Evolutionary conservation across 1,140 invertebrate species (phyloP).

Genomic region (Berghia stephanieae): DNA sequence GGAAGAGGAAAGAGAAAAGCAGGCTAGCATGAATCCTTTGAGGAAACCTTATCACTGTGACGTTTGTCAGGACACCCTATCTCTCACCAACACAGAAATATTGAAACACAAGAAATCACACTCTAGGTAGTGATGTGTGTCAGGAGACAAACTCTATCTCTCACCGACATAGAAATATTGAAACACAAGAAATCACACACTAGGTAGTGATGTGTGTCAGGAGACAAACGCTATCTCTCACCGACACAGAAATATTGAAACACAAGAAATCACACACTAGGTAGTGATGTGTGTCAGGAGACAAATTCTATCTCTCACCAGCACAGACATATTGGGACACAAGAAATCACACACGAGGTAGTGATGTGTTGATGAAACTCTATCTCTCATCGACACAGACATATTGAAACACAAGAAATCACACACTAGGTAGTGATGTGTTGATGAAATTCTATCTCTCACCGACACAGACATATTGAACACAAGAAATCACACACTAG

Average conservation of each 20-base stretch:
- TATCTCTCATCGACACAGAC: too few relatives aligned
- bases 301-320: constrained; percentile 78
- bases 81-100: constrained; percentile 73
- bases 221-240: constrained; percentile 76
- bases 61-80: constrained; percentile 75
- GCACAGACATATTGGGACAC: constrained; percentile 68
- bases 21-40: constrained; percentile 75
- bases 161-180: constrained; percentile 73
- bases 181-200: constrained; percentile 67
- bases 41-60: constrained; percentile 77
- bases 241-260: constrained; percentile 70
- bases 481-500: too few relatives aligned
- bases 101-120: constrained; percentile 68
- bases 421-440: too few relatives aligned
- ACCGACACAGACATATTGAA: too few relatives aligned
- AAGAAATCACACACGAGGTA: constrained; percentile 62
- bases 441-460: too few relatives aligned
- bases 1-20: constrained; percentile 59
- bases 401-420: too few relatives aligned
- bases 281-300: constrained; percentile 77
- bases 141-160: constrained; percentile 73
- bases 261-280: constrained; percentile 65
- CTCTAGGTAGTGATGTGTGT: constrained; percentile 73
- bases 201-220: constrained; percentile 75
- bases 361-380: too few relatives aligned